A percentile compares a stretch with the other conserved stretches of the same genome.
These are phyloP conservation scores for Eclectus roratus DNA, from an alignment of 2,113 vertebrate genomes.

Conservation along the genomic window DNA sequence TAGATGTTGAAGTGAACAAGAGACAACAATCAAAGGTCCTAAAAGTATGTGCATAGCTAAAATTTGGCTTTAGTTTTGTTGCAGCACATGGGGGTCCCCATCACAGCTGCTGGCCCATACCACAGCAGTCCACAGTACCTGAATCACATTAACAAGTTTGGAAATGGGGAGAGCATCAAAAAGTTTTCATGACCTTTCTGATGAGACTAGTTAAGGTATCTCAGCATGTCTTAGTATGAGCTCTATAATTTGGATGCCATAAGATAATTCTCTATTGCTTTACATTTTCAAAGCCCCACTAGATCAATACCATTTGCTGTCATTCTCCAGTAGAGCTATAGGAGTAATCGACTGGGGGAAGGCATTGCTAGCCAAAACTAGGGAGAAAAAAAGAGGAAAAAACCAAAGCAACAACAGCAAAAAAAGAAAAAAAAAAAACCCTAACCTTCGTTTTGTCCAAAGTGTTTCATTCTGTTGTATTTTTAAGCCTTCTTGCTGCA, in stretches of 20 bases:
- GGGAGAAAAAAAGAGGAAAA: not conserved
- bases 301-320: not conserved
- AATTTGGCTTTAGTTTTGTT: not conserved
- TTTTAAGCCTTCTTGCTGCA: not conserved
- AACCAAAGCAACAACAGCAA: not conserved
- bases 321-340: not conserved
- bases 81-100: accelerated
- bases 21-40: not conserved
- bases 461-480: not conserved
- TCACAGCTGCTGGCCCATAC: accelerated
- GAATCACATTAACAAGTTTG: not conserved
- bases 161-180: not conserved
- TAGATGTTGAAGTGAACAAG: not conserved
- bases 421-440: not conserved
- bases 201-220: not conserved
- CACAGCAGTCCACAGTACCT: not conserved
- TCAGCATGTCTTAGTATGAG: not conserved
- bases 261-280: not conserved
- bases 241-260: not conserved
- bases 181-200: not conserved
- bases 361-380: not conserved
- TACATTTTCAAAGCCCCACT: not conserved
- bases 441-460: not conserved
- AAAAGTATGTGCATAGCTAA: accelerated
- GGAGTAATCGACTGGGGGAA: not conserved